These are phyloP conservation scores for Vollenhovia emeryi DNA, from an alignment of 1,140 invertebrate species.

Conservation along the genomic window DNA sequence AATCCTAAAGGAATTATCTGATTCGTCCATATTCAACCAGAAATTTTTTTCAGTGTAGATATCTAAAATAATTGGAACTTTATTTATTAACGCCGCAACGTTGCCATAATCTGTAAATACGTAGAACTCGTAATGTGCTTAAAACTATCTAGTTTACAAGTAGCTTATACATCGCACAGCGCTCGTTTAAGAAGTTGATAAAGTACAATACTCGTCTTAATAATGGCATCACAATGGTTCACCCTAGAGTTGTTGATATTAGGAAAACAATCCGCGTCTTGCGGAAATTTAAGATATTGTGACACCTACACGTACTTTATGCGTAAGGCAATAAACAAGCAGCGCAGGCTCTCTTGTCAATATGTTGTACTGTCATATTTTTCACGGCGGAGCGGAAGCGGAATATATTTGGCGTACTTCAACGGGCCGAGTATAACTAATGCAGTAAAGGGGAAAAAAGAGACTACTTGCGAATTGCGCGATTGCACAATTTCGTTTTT, in stretches of 20 bases:
- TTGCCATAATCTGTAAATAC: conserved; percentile 1
- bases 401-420: background rate
- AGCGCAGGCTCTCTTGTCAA: background rate
- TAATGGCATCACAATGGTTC: background rate
- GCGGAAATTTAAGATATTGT: background rate
- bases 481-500: background rate
- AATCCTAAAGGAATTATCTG: too few relatives aligned
- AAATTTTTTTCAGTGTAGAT: too few relatives aligned
- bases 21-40: too few relatives aligned
- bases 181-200: background rate
- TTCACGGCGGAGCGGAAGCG: background rate
- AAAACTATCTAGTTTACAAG: conserved; percentile 18
- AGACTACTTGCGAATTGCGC: background rate
- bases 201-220: background rate
- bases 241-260: background rate
- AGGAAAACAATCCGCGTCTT: background rate
- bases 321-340: background rate
- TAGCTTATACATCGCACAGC: background rate
- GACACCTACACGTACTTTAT: background rate
- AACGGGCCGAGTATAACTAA: background rate
- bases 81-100: background rate
- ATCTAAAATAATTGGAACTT: background rate
- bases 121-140: background rate
- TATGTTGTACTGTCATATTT: background rate
- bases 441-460: background rate